Evolutionary conservation across 2,888 invertebrate genomes (phyloP).

Genomic region (Andricus quercusramuli): DNA sequence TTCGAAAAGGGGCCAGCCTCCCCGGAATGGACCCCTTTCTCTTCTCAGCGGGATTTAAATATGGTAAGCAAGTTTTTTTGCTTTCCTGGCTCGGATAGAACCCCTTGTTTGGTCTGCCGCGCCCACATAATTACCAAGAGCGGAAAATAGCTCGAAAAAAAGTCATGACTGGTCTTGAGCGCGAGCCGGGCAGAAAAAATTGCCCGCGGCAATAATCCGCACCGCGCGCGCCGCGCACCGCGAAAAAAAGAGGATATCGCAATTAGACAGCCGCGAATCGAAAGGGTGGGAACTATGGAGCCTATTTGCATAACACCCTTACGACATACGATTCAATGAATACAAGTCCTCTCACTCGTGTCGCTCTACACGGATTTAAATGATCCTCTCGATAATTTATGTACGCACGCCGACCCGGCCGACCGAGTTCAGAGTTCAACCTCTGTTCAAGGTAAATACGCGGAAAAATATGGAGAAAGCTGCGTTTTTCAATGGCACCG

Average conservation of each 20-base stretch:
- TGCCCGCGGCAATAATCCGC: slow-evolving; percentile 39
- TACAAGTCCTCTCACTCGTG: slow-evolving; percentile 29
- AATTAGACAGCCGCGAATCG: slow-evolving; percentile 67
- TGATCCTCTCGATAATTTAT: slow-evolving; percentile 42
- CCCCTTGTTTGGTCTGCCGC: slow-evolving; percentile 77
- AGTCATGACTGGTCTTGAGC: slow-evolving; percentile 49
- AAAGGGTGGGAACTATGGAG: slow-evolving; percentile 55
- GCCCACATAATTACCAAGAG: slow-evolving; percentile 77
- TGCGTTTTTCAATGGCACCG: slow-evolving; percentile 35
- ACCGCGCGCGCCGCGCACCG: slow-evolving; percentile 29
- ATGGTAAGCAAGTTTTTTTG: slow-evolving; percentile 67
- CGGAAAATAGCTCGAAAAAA: slow-evolving; percentile 71
- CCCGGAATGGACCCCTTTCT: slow-evolving; percentile 61
- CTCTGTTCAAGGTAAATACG: slow-evolving; percentile 27
- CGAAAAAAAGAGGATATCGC: slow-evolving; percentile 71
- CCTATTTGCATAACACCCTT: slow-evolving; percentile 41
- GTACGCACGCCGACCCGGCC: neutral
- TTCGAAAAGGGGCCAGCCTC: slow-evolving; percentile 46
- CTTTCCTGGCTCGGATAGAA: slow-evolving; percentile 58
- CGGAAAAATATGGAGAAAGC: slow-evolving; percentile 42
- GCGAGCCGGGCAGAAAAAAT: slow-evolving; percentile 38
- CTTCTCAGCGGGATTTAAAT: slow-evolving; percentile 66
- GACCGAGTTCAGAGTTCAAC: neutral
- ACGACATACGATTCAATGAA: slow-evolving; percentile 39
- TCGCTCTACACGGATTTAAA: slow-evolving; percentile 39